Base-by-base conservation (phyloP, 2,113 vertebrate species). In the Pachyramphus minor region DNA sequence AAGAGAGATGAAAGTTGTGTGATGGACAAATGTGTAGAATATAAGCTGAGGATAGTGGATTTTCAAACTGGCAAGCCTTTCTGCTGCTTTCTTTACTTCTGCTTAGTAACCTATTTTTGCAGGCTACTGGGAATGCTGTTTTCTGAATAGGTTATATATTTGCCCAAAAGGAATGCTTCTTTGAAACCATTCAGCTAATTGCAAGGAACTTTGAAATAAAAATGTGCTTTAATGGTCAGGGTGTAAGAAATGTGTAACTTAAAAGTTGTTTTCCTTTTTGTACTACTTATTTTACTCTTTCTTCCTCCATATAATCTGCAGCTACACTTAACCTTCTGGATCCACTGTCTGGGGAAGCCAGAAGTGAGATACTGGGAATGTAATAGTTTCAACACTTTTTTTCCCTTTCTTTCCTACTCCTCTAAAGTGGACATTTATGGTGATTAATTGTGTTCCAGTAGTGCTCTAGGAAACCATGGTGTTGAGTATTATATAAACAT, bases 81-180 rank as follows among this genome's bases (percentile, higher is more conserved):
- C 45, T 82, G 14, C 25, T 35, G 78, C n/a, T 73, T 81, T 59
- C 50, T 44, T 71, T 59, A 30, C 19, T 50, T 59, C 50, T 71
- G 27, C 56, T 85, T 56, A 52, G 35, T 87, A 49, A 78, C 44
- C 74, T 92, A 44, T 35, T 87, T 81, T 79, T 72, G 47, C 6
- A 13, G 5, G 28, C 39, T 6, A 6, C 20, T 2, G 2, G 72
- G 12, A 8, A 6, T 73, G 44, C 58, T 22, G 0, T 67, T 74
- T 50, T 93, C 47, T 47, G 20, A 58, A 39, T 60, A 66, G 10
- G 55, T 93, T 79, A 91, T 66, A n/a, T 93, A 79, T 96, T 96
- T 91, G 81, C 91, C 84, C 89, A 89, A 95, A 94, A 87, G 93
- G 66, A 66, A 79, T 3, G 3, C 85, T 93, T 89, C 71, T 87